phyloP scores from a whole-genome alignment of 2,888 invertebrate genomes.

The Conops quadrifasciatus region DNA sequence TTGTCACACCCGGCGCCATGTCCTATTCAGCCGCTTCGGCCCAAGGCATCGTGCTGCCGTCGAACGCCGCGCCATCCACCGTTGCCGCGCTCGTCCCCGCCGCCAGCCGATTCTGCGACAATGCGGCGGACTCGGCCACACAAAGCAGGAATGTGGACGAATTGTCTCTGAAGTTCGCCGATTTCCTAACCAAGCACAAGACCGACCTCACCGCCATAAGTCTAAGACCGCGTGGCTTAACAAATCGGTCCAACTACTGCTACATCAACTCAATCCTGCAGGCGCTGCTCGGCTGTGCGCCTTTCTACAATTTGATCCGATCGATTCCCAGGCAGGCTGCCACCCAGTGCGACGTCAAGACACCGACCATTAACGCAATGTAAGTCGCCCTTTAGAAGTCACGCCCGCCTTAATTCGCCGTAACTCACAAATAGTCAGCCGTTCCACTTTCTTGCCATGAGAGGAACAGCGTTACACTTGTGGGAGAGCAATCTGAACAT shows the following conservation, averaged over 20 bases:
- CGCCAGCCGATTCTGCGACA: too few species aligned
- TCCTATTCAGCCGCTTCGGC: conserved; percentile 65
- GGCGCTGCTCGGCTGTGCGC: conserved; percentile 92
- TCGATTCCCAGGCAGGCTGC: conserved; percentile 75
- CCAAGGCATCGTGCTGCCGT: conserved; percentile 56
- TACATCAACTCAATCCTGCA: conserved; percentile 96
- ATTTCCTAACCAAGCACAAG: conserved; percentile 78
- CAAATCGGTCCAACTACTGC: conserved; percentile 94
- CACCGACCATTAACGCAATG: conserved; percentile 93
- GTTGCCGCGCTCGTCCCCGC: conserved; percentile 19
- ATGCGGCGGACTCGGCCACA: not conserved
- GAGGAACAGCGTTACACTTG: conserved; percentile 60
- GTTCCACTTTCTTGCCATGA: conserved; percentile 47
- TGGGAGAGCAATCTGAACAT: conserved; percentile 53
- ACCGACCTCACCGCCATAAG: conserved; percentile 82
- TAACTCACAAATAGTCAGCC: conserved; percentile 61
- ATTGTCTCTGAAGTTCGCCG: conserved; percentile 68
- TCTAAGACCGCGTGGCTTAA: conserved; percentile 87
- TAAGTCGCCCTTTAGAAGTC: conserved; percentile 61
- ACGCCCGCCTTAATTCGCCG: not conserved
- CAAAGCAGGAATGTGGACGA: conserved; percentile 54
- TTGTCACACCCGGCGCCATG: conserved; percentile 58
- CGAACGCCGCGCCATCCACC: conserved; percentile 38
- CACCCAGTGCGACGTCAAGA: conserved; percentile 70
- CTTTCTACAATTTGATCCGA: conserved; percentile 90